Percentiles rank a stretch among this genome's conserved stretches.
These are phyloP conservation scores for Neofelis nebulosa DNA, from an alignment of 2,113 vertebrate species.

Conservation along the genomic window DNA sequence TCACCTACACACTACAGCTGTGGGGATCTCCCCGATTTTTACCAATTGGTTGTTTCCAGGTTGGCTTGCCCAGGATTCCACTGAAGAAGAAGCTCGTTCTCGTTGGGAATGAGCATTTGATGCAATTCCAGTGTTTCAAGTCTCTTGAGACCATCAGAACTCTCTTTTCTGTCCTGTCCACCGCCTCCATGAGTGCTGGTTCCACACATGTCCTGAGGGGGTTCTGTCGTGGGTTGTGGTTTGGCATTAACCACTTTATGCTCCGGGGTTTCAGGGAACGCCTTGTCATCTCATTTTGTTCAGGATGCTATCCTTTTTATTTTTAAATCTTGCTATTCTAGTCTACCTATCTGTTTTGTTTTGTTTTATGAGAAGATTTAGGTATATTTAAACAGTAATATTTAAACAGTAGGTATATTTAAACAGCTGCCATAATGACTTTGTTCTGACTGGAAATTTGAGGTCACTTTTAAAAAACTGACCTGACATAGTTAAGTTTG, in stretches of 20 bases:
- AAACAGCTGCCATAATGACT: background rate
- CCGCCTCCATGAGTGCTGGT: background rate
- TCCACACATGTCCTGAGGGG: rapidly evolving
- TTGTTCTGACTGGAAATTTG: background rate
- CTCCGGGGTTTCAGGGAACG: background rate
- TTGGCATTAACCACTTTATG: background rate
- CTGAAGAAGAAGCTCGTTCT: background rate
- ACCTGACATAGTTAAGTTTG: background rate
- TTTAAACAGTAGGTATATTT: background rate
- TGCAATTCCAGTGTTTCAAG: background rate
- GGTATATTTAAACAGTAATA: background rate
- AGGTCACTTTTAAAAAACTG: constrained; percentile 6
- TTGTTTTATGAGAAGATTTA: background rate
- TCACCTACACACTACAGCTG: background rate
- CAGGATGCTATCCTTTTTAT: background rate
- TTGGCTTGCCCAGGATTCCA: background rate
- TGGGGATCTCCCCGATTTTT: background rate
- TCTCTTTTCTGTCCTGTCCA: background rate
- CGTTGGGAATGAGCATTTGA: background rate
- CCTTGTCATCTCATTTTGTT: background rate
- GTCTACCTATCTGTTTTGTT: background rate
- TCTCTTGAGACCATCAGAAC: background rate
- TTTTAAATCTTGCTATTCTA: background rate
- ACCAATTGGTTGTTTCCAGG: background rate
- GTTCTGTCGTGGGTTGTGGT: background rate